Conservation (phyloP, 2,113 vertebrate genomes). For the Neoarius graeffei region DNA sequence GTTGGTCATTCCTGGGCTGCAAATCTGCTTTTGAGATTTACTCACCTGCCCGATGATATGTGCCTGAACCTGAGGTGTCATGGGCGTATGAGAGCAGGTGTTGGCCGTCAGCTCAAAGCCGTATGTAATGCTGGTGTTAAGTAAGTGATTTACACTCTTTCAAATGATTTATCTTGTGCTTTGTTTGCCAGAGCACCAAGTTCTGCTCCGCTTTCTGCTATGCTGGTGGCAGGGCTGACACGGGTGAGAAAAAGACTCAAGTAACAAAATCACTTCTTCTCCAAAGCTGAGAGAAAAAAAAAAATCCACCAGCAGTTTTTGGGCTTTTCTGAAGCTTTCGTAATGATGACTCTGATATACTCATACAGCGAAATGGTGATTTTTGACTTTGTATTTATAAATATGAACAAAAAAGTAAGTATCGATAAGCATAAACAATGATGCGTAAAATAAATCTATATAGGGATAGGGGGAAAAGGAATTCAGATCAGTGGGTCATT, state of each 20-base stretch:
- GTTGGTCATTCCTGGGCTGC: not conserved
- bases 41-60: conserved; percentile 29
- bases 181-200: conserved; percentile 66
- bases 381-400: not conserved
- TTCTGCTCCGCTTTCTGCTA: conserved; percentile 63
- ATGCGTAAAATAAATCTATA: not conserved
- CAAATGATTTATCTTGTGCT: conserved; percentile 60
- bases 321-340: not conserved
- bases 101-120: conserved; percentile 57
- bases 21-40: not conserved
- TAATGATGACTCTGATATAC: not conserved
- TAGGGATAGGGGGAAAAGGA: not conserved
- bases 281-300: conserved; percentile 42
- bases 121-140: conserved; percentile 64
- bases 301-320: not conserved
- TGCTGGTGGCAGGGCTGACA: conserved; percentile 61
- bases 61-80: conserved; percentile 46
- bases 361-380: not conserved
- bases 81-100: conserved; percentile 62
- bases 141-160: conserved; percentile 55
- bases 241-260: conserved; percentile 63
- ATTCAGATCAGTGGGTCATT: not conserved
- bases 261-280: conserved; percentile 51
- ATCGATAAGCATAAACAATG: not conserved
- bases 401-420: not conserved